Evolutionary conservation across 2,888 invertebrate species (phyloP).

Genomic region (Drosophila buzzatii): DNA sequence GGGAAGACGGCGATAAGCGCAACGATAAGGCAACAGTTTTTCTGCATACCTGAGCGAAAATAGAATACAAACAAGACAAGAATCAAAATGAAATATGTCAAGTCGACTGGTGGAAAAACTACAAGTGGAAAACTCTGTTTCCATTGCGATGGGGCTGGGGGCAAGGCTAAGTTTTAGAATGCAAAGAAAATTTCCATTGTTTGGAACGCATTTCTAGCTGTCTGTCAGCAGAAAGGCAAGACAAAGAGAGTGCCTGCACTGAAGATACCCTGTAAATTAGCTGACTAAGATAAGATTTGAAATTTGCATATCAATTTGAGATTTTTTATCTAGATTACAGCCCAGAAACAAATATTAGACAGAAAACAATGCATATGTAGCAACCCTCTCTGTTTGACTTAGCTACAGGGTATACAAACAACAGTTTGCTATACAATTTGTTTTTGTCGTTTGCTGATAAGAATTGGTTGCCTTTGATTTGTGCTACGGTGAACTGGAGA

Average conservation of each 20-base stretch:
- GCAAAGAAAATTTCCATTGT: slow-evolving; percentile 42
- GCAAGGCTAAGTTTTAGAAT: neutral
- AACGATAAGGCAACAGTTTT: slow-evolving; percentile 49
- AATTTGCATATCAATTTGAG: too few relatives aligned
- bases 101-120: slow-evolving; percentile 3
- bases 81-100: slow-evolving; percentile 19
- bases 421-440: slow-evolving; percentile 39
- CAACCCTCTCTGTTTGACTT: neutral
- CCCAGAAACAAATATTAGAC: too few relatives aligned
- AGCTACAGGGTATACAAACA: slow-evolving; percentile 14
- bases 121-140: slow-evolving; percentile 12
- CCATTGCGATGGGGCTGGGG: neutral
- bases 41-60: slow-evolving; percentile 64
- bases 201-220: too few relatives aligned
- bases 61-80: neutral
- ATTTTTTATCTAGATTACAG: too few relatives aligned
- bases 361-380: neutral
- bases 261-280: slow-evolving; percentile 1
- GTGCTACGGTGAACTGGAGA: slow-evolving; percentile 24
- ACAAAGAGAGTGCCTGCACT: neutral
- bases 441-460: slow-evolving; percentile 53
- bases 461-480: slow-evolving; percentile 78
- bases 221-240: slow-evolving; percentile 12
- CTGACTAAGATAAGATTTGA: too few relatives aligned
- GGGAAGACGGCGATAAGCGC: slow-evolving; percentile 55